Conservation (phyloP, 2,797 vertebrate species). For the Ceryle rudis region DNA sequence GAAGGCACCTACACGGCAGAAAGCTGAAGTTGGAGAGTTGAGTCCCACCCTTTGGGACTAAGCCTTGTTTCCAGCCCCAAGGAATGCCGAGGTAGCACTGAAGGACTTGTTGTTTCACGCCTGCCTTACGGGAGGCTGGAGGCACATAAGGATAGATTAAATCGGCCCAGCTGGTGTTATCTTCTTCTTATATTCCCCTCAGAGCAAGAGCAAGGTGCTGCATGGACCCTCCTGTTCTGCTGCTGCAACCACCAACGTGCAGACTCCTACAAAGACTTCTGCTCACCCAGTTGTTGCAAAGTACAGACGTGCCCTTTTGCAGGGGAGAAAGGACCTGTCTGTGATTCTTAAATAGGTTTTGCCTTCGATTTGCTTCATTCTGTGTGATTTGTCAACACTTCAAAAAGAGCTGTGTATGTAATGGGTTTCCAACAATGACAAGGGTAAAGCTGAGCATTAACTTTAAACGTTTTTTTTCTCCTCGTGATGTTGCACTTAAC, state of each 20-base stretch:
- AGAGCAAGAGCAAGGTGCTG: not conserved
- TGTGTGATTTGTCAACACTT: not conserved
- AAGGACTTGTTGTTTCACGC: constrained; percentile 16
- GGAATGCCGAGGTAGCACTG: not conserved
- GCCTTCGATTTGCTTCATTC: not conserved
- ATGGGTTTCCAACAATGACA: not conserved
- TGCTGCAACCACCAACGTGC: not conserved
- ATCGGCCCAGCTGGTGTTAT: constrained; percentile 17
- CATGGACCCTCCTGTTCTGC: rapidly evolving
- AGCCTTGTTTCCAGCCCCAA: not conserved
- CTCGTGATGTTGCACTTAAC: not conserved
- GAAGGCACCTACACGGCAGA: not conserved
- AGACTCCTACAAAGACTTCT: not conserved
- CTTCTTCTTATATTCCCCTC: not conserved
- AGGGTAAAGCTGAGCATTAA: not conserved
- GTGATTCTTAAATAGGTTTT: not conserved
- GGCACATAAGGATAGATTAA: not conserved
- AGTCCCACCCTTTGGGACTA: not conserved
- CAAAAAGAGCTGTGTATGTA: rapidly evolving
- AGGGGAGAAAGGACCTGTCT: not conserved
- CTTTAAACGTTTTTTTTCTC: not conserved
- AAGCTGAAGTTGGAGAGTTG: not conserved
- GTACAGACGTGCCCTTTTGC: not conserved
- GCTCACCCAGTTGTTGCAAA: not conserved
- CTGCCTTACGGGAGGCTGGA: not conserved